Evolutionary conservation across 2,797 vertebrate genomes (phyloP), one percentile per base, ranked within the genome.

Genomic region (Sylvia borin): DNA sequence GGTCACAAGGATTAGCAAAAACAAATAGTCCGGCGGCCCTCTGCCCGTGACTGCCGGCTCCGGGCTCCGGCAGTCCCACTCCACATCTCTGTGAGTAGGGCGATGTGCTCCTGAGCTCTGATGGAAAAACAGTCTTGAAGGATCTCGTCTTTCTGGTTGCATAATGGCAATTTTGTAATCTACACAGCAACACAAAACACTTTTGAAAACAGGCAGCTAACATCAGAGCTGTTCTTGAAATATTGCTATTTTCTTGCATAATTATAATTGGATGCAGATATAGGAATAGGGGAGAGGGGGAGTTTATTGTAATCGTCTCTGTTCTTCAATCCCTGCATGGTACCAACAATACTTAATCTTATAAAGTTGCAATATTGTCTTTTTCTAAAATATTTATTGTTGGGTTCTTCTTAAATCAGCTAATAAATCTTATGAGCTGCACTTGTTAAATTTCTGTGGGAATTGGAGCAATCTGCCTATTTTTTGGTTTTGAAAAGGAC

Each of bases 41-140:
- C 27, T 3, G 34, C 43, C 55, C 9, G 9, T 6, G 51, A 17
- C 34, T 12, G 14, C 43, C 11, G 4, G 40, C 47, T n/a, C n/a
- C 13, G 6, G 47, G 38, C 60, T n/a, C 61, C 27, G 2, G 53
- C 66, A n/a, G 47, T 60, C 27, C 32, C 27, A 1, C 27, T 25
- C 62, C 71, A 15, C 16, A 2, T 3, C 12, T 31, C n/a, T 22
- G 14, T 0, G 21, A 42, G 74, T 1, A 11, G 34, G 38, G 27
- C 5, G 2, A 13, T 7, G 20, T 2, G 18, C 65, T 78, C 53
- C 88, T 20, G 15, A 62, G 42, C 34, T 36, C 29, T 4, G 2
- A 1, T 22, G 4, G 10, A 55, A 64, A 15, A 72, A 43, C 12
- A 1, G 11, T 4, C 60, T 48, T 25, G 1, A 58, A 83, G 74